A percentile compares a stretch with the other conserved stretches of the same genome.
Evolutionary conservation across 2,113 vertebrate genomes (phyloP).

Genomic region (Cathartes aura): DNA sequence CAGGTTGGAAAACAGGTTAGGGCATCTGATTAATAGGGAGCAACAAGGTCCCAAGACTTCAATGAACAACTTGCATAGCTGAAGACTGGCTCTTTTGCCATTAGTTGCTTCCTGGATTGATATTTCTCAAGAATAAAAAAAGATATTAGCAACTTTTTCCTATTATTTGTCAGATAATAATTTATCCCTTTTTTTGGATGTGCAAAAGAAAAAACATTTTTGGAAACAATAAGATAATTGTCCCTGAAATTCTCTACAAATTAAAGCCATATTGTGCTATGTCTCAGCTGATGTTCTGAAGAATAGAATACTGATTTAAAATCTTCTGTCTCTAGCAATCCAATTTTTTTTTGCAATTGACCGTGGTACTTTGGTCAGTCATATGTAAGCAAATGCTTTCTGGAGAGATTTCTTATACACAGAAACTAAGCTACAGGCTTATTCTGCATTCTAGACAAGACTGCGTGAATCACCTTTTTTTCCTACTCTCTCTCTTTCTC

Average conservation of each 20-base stretch:
- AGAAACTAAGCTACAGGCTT: background rate
- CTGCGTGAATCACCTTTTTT: background rate
- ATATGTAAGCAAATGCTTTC: background rate
- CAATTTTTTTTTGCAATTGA: background rate
- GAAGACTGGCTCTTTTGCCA: background rate
- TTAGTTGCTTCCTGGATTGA: background rate
- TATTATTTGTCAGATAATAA: background rate
- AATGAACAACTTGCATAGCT: background rate
- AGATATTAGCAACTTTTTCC: background rate
- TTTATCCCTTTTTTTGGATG: background rate
- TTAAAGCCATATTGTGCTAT: background rate
- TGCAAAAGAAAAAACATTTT: background rate
- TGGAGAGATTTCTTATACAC: background rate
- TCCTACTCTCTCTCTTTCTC: background rate
- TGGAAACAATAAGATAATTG: background rate
- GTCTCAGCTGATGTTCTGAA: background rate
- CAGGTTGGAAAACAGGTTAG: background rate
- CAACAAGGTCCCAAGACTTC: background rate
- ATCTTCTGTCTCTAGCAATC: background rate
- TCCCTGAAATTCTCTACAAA: background rate
- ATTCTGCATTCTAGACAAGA: background rate
- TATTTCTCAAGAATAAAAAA: background rate
- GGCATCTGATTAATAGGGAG: background rate
- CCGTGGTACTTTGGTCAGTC: background rate
- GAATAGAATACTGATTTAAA: background rate